Conservation (phyloP, 1,140 invertebrate genomes). For the Conus ventricosus region DNA sequence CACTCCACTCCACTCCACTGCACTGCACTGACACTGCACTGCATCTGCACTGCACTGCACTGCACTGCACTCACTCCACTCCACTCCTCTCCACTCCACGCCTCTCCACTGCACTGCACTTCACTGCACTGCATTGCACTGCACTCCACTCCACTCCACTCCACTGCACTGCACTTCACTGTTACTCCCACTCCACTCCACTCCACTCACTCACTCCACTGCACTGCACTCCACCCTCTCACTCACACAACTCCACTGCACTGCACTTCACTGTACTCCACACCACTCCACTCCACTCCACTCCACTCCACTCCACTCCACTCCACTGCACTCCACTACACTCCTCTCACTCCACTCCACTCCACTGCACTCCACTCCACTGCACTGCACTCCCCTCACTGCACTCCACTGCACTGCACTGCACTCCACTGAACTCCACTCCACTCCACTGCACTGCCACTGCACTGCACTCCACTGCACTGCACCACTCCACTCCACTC, state of each 20-base stretch:
- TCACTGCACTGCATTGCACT: too few species aligned
- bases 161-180: too few species aligned
- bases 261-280: slow-evolving; percentile 40
- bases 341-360: too few species aligned
- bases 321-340: slow-evolving; percentile 17
- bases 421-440: slow-evolving; percentile 41
- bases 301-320: slow-evolving; percentile 25
- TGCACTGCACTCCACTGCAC: slow-evolving; percentile 30
- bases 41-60: slow-evolving; percentile 41
- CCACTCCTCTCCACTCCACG: too few species aligned
- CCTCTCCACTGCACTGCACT: too few species aligned
- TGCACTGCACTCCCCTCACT: slow-evolving; percentile 42
- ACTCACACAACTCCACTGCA: slow-evolving; percentile 41
- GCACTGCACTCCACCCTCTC: too few species aligned
- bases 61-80: slow-evolving; percentile 38
- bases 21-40: slow-evolving; percentile 42
- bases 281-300: slow-evolving; percentile 35
- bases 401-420: slow-evolving; percentile 39
- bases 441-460: slow-evolving; percentile 22
- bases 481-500: slow-evolving; percentile 34
- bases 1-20: slow-evolving; percentile 35
- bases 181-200: too few species aligned
- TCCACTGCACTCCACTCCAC: slow-evolving; percentile 25
- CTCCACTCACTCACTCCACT: too few species aligned
- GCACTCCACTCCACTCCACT: too few species aligned